phyloP scores from a whole-genome alignment of 2,113 vertebrate genomes.

The Tenebrosternarchus preto region DNA sequence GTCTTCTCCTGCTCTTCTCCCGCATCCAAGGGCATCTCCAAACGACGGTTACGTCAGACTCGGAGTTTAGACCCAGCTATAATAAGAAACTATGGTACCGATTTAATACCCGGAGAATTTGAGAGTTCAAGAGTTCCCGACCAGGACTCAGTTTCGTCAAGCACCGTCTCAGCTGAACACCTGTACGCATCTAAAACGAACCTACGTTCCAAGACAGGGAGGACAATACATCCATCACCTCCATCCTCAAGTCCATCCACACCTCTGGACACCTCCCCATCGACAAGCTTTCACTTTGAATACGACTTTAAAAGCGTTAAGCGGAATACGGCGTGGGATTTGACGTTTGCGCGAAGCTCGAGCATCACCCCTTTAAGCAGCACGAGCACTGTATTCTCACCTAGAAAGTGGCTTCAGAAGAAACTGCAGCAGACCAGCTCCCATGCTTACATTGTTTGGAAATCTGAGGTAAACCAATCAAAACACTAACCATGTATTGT shows the following conservation, averaged over 20 bases:
- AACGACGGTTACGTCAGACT: slow-evolving; percentile 84
- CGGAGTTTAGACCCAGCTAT: slow-evolving; percentile 87
- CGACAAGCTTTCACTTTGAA: slow-evolving; percentile 75
- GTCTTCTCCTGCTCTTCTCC: slow-evolving; percentile 90
- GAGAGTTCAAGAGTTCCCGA: not conserved
- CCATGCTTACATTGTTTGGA: slow-evolving; percentile 85
- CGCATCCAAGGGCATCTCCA: slow-evolving; percentile 79
- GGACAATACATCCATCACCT: not conserved
- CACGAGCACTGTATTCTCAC: slow-evolving; percentile 79
- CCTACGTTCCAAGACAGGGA: slow-evolving; percentile 43
- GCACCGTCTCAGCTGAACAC: no score
- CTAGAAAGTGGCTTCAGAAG: slow-evolving; percentile 81
- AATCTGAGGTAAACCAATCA: slow-evolving; percentile 79
- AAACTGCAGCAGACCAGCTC: slow-evolving; percentile 72
- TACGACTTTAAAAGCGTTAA: slow-evolving; percentile 68
- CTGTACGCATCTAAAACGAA: slow-evolving; percentile 14
- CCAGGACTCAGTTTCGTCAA: no score
- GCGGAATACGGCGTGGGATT: slow-evolving; percentile 75
- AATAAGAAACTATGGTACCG: slow-evolving; percentile 69
- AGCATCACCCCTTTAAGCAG: slow-evolving; percentile 65
- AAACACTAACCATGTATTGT: no score
- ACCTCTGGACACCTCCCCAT: slow-evolving; percentile 76
- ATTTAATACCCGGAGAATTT: not conserved
- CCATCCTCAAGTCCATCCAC: slow-evolving; percentile 73
- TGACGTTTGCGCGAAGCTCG: slow-evolving; percentile 73